Base-by-base conservation (phyloP, 2,888 invertebrate species). In the Tanypteryx hageni region DNA sequence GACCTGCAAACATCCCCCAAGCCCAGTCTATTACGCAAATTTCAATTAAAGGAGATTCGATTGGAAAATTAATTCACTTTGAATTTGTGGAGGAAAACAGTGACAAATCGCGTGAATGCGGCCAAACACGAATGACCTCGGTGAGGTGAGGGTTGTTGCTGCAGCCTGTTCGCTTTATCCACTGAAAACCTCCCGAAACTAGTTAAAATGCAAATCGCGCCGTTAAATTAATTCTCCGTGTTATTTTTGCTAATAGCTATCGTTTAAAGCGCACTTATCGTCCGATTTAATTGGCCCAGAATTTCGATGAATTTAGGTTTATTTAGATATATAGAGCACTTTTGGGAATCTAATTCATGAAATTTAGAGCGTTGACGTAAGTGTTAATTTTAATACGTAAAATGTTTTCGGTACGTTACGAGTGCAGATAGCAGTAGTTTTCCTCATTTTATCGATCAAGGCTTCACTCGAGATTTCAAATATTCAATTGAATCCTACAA, bases 21-120 rank as follows among this genome's bases (percentile, higher is more conserved):
- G 22, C 11, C 16, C 68, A 22, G 0, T 27, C 76, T 76, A 76
- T 76, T 76, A 27, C 76, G 76, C 27, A 76, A 76, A 76, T 76
- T 76, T 76, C 76, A 76, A 76, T 76, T 76, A 76, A 76, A 76
- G 76, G 76, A 76, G 27, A 76, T 76, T 76, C 76, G 76, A 27
- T 76, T 14, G 76, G 76, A 76, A 76, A 76, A 76, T 76, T 76
- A 76, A 76, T 76, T 76, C 76, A 14, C 27, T 76, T 76, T 27
- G 76, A 68, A 18, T 64, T 64, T 16, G 16, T 5, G 16, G 68
- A 22, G 18, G 68, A 76, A 76, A 76, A 76, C 76, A 27, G 76
- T 76, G 76, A 76, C 76, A 76, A 76, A 76, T 76, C 27, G 76
- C 76, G 18, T 13, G 76, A 27, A 76, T 76, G 22, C 76, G 76